Evolutionary conservation across 2,797 vertebrate genomes (phyloP).

Genomic region (Chelon auratus): DNA sequence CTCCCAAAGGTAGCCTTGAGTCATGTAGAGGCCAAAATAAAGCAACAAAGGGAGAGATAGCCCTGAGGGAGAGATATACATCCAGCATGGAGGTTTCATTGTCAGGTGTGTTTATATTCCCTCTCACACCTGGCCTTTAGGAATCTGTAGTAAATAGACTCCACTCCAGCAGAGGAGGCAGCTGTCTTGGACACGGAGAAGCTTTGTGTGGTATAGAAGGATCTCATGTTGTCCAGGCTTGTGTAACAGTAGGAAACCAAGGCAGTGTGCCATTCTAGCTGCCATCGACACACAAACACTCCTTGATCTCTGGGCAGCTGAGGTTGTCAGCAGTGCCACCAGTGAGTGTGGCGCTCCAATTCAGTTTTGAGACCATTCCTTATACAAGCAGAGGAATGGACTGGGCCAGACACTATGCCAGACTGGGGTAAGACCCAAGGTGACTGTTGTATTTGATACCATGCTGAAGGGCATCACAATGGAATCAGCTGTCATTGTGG

Average conservation of each 20-base stretch:
- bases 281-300: constrained; percentile 16
- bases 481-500: constrained; percentile 68
- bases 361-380: constrained; percentile 4
- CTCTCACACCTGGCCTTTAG: constrained; percentile 60
- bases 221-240: constrained; percentile 34
- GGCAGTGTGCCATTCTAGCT: constrained; percentile 20
- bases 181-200: constrained; percentile 21
- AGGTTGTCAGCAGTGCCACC: constrained; percentile 27
- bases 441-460: constrained; percentile 60
- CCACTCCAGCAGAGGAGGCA: constrained; percentile 23
- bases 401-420: constrained; percentile 47
- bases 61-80: constrained; percentile 46
- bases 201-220: constrained; percentile 19
- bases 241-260: constrained; percentile 21
- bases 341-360: constrained; percentile 8
- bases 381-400: constrained; percentile 12
- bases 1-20: constrained; percentile 58
- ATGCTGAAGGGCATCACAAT: constrained; percentile 29
- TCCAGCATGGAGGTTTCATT: constrained; percentile 45
- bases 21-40: constrained; percentile 57
- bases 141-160: constrained; percentile 49
- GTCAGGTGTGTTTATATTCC: constrained; percentile 69
- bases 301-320: constrained; percentile 46
- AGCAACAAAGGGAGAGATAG: constrained; percentile 47
- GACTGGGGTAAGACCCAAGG: constrained; percentile 47